Base-by-base conservation (phyloP, 2,113 vertebrate species). In the Odocoileus hemionus region DNA sequence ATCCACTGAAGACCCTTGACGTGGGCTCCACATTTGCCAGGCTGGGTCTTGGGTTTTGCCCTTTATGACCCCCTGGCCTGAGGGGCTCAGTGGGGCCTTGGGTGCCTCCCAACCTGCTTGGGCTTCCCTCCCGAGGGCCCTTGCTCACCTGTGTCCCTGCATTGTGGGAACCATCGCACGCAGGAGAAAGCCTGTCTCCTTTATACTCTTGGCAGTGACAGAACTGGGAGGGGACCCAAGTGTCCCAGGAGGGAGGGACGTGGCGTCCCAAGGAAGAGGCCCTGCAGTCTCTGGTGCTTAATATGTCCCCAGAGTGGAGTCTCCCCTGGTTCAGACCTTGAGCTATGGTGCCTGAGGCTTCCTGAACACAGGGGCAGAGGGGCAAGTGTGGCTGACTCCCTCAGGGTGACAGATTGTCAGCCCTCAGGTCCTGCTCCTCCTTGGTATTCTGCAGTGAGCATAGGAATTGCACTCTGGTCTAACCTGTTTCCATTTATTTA, bases 351-450 rank as follows among this genome's bases (percentile, higher is more conserved):
- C 25, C n/a, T 23, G n/a, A 55, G 10, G 55, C 12, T 43, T 45
- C n/a, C 70, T 78, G 26, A 57, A 1, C 11, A 3, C 25, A 39
- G n/a, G 50, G 26, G 30, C 0, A 0, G 23, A 45, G 36, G 36
- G 9, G 28, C 5, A 14, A 1, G 6, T 57, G 39, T 25, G 52
- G 11, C 74, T 47, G n/a, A 45, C 30, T 17, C 28, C 17, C 50
- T 50, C 23, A 12, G 39, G 43, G 58, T 87, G 43, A 64, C 13
- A 87, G 33, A 87, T 11, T 45, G 60, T 30, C 58, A 64, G 76
- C 2, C 26, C 76, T 79, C 76, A 79, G 8, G 76, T 10, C 76
- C 28, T 0, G 1, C 10, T 64, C 28, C 58, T 61, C 52, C 3
- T 57, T 55, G 7, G 36, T 55, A 23, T 57, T 84, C n/a, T 39